Evolutionary conservation across 2,888 invertebrate species (phyloP).

Genomic region (Thecophora atra): DNA sequence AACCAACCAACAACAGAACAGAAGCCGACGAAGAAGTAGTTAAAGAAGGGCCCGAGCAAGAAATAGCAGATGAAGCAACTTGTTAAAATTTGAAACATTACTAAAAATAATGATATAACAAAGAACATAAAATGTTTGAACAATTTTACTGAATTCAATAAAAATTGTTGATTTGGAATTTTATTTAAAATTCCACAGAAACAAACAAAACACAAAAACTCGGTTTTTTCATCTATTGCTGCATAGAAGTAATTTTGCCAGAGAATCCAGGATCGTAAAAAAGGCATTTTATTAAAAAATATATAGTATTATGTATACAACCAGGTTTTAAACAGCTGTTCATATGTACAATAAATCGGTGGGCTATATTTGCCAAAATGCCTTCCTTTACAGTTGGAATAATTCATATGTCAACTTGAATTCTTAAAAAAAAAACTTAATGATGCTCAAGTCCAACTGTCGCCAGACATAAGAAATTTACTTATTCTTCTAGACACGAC

Average conservation of each 20-base stretch:
- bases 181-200: slow-evolving; percentile 60
- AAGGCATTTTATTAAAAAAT: too few species aligned
- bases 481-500: too few species aligned
- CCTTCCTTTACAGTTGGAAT: too few species aligned
- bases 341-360: too few species aligned
- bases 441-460: too few species aligned
- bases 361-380: too few species aligned
- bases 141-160: slow-evolving; percentile 65
- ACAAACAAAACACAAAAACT: slow-evolving; percentile 48
- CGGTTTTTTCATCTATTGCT: background rate
- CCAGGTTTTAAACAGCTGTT: too few species aligned
- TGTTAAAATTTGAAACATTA: slow-evolving; percentile 41
- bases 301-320: too few species aligned
- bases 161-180: slow-evolving; percentile 64
- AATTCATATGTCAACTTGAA: too few species aligned
- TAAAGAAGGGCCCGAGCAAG: slow-evolving; percentile 21
- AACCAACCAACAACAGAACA: slow-evolving; percentile 37
- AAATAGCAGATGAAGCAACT: slow-evolving; percentile 36
- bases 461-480: too few species aligned
- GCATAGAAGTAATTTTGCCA: too few species aligned
- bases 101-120: slow-evolving; percentile 51
- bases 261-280: background rate
- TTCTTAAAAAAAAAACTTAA: too few species aligned
- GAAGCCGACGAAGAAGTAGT: slow-evolving; percentile 39
- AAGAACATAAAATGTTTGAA: slow-evolving; percentile 56